Evolutionary conservation across 92 coral and sea anemone genomes (phyloP), one percentile per base, ranked within the genome.

Genomic region (Phenganax subtilis): DNA sequence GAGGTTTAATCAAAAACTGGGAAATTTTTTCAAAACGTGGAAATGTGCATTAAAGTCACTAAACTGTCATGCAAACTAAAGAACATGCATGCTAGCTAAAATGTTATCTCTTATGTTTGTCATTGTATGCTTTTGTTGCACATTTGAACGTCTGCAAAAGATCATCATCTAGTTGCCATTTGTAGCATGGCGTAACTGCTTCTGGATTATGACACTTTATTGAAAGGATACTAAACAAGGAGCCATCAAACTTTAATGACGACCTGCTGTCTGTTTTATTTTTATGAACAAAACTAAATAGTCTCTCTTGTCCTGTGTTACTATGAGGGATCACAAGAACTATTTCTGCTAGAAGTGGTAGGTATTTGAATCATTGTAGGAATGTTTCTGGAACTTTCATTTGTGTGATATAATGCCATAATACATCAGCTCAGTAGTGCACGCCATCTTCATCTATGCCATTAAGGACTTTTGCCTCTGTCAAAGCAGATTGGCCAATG

Each of bases 401-500:
- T 6, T 54, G 55, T 27, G 80, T 60, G 59, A 75, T 75, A 16
- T 54, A 20, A 67, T 70, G 58, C 76, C 84, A 80, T 31, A 64
- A 54, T 10, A 80, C 61, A 65, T 80, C 84, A 53, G 10, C 75
- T 51, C 71, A 27, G 58, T 64, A 65, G 84, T 80, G 84, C 60
- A 57, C 54, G 29, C 84, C 84, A 81, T 81, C 84, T 30, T 71
- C 84, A 68, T 68, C 84, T 53, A 16, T 20, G 8, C 75, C 73
- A 28, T 81, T 77, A 58, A 81, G 30, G 17, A 81, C 77, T 62
- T 56, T 81, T 15, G 77, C 66, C 53, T 81, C 65, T 5, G 27
- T 81, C 84, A 77, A 81, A n/a, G 84, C 84, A 53, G 73, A 58
- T 68, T 67, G 60, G 59, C 77, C 84, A 29, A 81, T 81, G 76